These are phyloP conservation scores for Hyles euphorbiae DNA, from an alignment of 1,140 invertebrate species.

Conservation along the genomic window DNA sequence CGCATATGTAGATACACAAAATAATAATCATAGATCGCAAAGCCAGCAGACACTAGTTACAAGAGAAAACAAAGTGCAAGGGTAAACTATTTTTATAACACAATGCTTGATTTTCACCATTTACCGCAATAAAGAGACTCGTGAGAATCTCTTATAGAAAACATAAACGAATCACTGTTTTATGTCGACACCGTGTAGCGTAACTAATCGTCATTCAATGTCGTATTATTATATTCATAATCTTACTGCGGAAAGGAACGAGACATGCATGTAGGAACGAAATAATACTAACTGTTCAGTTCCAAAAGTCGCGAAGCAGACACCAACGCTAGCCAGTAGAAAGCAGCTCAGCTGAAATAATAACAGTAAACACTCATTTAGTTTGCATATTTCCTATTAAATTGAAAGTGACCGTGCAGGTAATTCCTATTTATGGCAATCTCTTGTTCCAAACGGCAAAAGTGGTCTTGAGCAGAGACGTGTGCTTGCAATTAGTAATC, in stretches of 20 bases:
- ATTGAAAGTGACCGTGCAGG: slow-evolving; percentile 13
- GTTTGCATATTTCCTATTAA: not conserved
- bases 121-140: slow-evolving; percentile 55
- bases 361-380: slow-evolving; percentile 31
- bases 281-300: slow-evolving; percentile 68
- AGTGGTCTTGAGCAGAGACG: slow-evolving; percentile 3
- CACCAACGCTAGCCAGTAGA: slow-evolving; percentile 59
- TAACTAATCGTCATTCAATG: slow-evolving; percentile 17
- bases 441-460: slow-evolving; percentile 28
- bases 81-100: slow-evolving; percentile 39
- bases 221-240: not conserved
- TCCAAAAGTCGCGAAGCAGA: slow-evolving; percentile 69
- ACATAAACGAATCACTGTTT: slow-evolving; percentile 46
- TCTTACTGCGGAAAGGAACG: not conserved
- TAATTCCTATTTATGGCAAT: slow-evolving; percentile 13
- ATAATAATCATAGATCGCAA: slow-evolving; percentile 32
- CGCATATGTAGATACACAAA: slow-evolving; percentile 1
- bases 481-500: not conserved
- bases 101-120: slow-evolving; percentile 63
- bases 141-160: slow-evolving; percentile 63
- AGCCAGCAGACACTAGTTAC: slow-evolving; percentile 36
- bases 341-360: slow-evolving; percentile 66
- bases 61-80: slow-evolving; percentile 45
- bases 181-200: slow-evolving; percentile 28
- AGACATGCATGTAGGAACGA: slow-evolving; percentile 25